Percentiles rank a stretch among this genome's conserved stretches.
phyloP scores from a whole-genome alignment of 2,797 vertebrate genomes.

The Dermochelys coriacea region DNA sequence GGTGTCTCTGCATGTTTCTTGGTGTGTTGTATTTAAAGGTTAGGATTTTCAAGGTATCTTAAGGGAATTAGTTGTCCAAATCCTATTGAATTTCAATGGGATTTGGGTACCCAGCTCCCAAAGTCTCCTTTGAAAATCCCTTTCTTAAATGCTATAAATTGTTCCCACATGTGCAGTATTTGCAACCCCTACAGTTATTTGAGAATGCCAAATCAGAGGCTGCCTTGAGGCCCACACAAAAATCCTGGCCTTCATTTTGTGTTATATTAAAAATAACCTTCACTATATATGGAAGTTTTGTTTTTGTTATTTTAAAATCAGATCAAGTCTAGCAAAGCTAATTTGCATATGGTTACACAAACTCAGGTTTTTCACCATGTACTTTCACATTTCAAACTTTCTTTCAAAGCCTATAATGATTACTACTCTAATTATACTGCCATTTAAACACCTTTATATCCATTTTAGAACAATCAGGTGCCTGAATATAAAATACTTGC shows the following conservation, averaged over 20 bases:
- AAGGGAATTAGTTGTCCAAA: background rate
- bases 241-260: background rate
- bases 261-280: background rate
- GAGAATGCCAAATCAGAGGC: background rate
- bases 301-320: constrained; percentile 25
- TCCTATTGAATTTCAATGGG: background rate
- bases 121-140: background rate
- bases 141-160: background rate
- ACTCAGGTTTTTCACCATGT: constrained; percentile 1
- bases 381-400: constrained; percentile 48
- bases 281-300: background rate
- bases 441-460: constrained; percentile 59
- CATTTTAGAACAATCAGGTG: constrained; percentile 32
- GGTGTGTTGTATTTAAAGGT: background rate
- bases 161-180: background rate
- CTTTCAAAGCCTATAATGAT: constrained; percentile 38
- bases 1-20: fast-evolving
- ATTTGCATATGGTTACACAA: background rate
- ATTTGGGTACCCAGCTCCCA: background rate
- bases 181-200: background rate
- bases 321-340: background rate
- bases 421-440: constrained; percentile 45
- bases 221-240: background rate
- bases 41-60: background rate
- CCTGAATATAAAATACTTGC: constrained; percentile 16